These are phyloP conservation scores for Misgurnus mizolepis DNA, from an alignment of 2,113 vertebrate genomes.

Conservation along the genomic window DNA sequence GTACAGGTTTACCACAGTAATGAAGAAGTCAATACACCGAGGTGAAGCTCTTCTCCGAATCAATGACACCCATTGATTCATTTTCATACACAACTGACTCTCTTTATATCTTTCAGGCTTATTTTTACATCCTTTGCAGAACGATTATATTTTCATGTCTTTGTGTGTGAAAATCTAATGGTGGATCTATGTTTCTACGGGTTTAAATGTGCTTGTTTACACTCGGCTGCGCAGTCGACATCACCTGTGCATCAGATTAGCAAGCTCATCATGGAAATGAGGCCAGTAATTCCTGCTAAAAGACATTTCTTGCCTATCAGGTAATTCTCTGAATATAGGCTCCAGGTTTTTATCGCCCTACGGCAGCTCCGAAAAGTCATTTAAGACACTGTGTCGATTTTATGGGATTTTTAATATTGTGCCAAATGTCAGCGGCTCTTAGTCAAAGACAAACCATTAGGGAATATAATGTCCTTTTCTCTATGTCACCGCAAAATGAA, in stretches of 20 bases:
- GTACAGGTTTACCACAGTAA: constrained; percentile 16
- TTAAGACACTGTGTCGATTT: constrained; percentile 48
- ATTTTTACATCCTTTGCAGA: not conserved
- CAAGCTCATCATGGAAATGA: constrained; percentile 1
- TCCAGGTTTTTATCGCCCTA: constrained; percentile 46
- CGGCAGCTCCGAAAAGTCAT: constrained; percentile 38
- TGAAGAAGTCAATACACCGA: constrained; percentile 21
- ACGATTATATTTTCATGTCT: too few species aligned
- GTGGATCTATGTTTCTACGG: too few species aligned
- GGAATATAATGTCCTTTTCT: constrained; percentile 48
- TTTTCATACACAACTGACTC: constrained; percentile 17
- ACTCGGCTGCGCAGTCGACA: not conserved
- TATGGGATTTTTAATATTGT: constrained; percentile 57
- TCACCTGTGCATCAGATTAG: constrained; percentile 14
- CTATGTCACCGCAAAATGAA: too few species aligned
- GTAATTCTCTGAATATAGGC: constrained; percentile 28
- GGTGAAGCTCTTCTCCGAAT: constrained; percentile 27
- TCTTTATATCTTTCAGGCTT: constrained; percentile 42
- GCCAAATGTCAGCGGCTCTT: constrained; percentile 58
- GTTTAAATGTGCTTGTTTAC: not conserved
- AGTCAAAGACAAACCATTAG: constrained; percentile 55
- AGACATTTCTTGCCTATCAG: constrained; percentile 26
- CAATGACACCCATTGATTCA: constrained; percentile 39
- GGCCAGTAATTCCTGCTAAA: constrained; percentile 2
- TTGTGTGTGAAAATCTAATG: too few species aligned